Base-by-base conservation (phyloP, 2,888 invertebrate genomes). In the Leucophenga montana region DNA sequence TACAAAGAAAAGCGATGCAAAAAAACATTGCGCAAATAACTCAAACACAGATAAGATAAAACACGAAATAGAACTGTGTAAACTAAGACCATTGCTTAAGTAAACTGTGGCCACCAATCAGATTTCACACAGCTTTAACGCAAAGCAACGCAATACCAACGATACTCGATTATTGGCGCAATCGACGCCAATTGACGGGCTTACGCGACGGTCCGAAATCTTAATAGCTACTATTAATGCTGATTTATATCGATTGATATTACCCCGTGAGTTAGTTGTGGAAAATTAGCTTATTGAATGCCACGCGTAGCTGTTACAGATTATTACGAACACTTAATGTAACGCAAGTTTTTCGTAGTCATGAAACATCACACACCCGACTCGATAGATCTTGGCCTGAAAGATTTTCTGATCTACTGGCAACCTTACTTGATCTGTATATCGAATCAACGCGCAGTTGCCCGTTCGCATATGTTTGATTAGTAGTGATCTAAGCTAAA, bases 51-150 rank as follows among this genome's bases (percentile, higher is more conserved):
- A 69, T 44, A 66, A 64, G 53, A 50, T 62, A 57, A 67, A 16
- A n/a, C 56, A 61, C 27, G 48, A 64, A 68, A 62, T 54, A 20
- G 65, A 61, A 18, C 27, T 27, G 27, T 27, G 27, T 2, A 27
- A 27, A 27, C 27, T 27, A 4, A 3, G 27, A 27, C 27, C 27
- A 27, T 27, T 27, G 27, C 3, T 27, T 75, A 75, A 76, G 78
- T 82, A 76, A 50, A 16, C 6, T n/a, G 13, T 57, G 16, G 61
- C 27, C 33, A 16, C 61, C 61, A 61, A 61, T 61, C 61, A 44
- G 44, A 61, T 33, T 44, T 9, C 56, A n/a, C 50, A 50, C 50
- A n/a, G 50, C 50, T 16, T 50, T 50, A 5, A 8, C 27, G 3
- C 27, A 5, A 8, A 2, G 3, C 27, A 27, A 27, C 27, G 27